Base-by-base conservation (phyloP, 2,888 invertebrate species). In the Trachelus tabidus region DNA sequence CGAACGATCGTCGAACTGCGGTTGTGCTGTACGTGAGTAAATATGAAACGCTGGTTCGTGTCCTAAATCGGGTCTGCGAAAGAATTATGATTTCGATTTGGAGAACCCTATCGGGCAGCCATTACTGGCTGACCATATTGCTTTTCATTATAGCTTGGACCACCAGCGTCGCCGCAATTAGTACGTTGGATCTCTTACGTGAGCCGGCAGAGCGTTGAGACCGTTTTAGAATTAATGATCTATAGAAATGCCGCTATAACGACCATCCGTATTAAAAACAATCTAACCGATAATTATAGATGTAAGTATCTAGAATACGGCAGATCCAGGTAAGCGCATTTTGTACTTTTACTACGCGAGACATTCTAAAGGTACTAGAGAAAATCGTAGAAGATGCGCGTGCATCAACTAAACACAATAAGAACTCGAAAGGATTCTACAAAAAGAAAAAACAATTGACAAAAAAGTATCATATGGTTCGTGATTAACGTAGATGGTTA, bases 141-240 rank as follows among this genome's bases (percentile, higher is more conserved):
- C 88, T 87, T 87, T 88, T 89, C 88, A 87, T 89, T 88, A 89
- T 88, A 85, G 85, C 84, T 83, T 75, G 84, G 86, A 89, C 89
- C 89, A 89, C 89, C 89, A 85, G 84, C 86, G 89, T 88, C 84
- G 89, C 83, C 84, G 88, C 89, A 89, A 89, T 89, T 89, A 89
- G 89, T 89, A 89, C 89, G 89, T 88, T 88, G 87, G 87, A 89
- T 89, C 87, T 88, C 86, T 83, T 82, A 83, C 83, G 83, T 83
- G 81, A 82, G 82, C 82, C 81, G 83, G 84, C 85, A 82, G 69
- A 40, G 77, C 73, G 77, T 77, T 68, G 71, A 73, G 83, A 83
- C 84, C 83, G 85, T 85, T 87, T 87, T 85, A 84, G 84, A 87
- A 87, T 87, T 87, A 86, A 87, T 87, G 87, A 85, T 85, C 85